A percentile compares a stretch with the other conserved stretches of the same genome.
These are phyloP conservation scores for Heliconius aoede DNA, from an alignment of 2,888 invertebrate genomes.

Conservation along the genomic window DNA sequence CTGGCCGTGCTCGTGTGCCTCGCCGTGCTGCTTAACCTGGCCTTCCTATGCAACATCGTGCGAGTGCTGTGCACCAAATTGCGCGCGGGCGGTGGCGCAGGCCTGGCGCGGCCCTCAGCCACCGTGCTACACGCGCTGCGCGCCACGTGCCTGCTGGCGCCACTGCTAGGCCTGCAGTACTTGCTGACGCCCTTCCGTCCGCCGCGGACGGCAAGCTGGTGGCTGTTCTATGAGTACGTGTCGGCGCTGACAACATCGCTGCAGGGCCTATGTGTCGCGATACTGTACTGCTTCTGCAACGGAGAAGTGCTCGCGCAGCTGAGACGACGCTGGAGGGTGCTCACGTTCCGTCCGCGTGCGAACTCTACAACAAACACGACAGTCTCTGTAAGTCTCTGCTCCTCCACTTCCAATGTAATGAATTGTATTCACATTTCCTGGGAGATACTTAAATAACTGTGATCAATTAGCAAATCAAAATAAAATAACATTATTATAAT, in stretches of 20 bases:
- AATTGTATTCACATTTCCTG: not conserved
- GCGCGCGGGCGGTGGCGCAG: constrained; percentile 85
- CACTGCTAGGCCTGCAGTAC: constrained; percentile 95
- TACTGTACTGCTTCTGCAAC: constrained; percentile 96
- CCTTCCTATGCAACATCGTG: constrained; percentile 95
- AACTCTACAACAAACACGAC: constrained; percentile 94
- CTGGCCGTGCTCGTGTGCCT: constrained; percentile 90
- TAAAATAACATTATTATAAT: no score
- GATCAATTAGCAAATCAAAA: not conserved
- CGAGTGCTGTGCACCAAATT: constrained; percentile 93
- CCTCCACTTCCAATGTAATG: no score
- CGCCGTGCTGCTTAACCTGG: constrained; percentile 91
- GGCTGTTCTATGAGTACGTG: constrained; percentile 91
- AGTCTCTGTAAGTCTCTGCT: constrained; percentile 88
- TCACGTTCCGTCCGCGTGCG: constrained; percentile 90
- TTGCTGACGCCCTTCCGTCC: constrained; percentile 94
- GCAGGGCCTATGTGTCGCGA: constrained; percentile 96
- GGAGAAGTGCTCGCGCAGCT: constrained; percentile 96
- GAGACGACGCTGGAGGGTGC: constrained; percentile 92
- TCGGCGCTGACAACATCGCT: constrained; percentile 94
- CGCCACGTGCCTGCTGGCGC: constrained; percentile 93
- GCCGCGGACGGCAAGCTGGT: constrained; percentile 87
- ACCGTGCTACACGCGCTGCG: constrained; percentile 89
- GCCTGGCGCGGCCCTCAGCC: constrained; percentile 82
- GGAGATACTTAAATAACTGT: not conserved